Evolutionary conservation across 1,140 invertebrate genomes (phyloP).

Genomic region (Drosophila navojoa): DNA sequence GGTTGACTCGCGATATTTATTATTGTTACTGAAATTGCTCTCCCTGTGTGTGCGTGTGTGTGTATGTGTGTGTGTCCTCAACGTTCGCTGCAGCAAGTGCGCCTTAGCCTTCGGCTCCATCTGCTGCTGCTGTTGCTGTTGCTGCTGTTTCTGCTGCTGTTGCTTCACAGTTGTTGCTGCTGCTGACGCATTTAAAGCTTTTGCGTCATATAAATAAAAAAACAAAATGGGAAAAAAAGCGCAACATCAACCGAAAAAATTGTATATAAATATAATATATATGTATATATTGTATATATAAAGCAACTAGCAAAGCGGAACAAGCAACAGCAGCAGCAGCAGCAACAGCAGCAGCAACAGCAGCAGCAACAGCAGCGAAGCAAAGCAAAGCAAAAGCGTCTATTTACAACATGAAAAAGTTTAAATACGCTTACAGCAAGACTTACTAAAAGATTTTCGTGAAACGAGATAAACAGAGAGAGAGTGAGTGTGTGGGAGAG

Average conservation of each 20-base stretch:
- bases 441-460: too few species aligned
- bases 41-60: too few species aligned
- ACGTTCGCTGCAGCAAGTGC: conserved; percentile 24
- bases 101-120: conserved; percentile 22
- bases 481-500: too few species aligned
- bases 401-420: background rate
- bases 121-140: background rate
- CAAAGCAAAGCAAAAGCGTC: conserved; percentile 10
- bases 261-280: conserved; percentile 14
- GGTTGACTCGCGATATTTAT: conserved; percentile 80
- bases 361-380: too few species aligned
- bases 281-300: conserved; percentile 39
- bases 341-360: background rate
- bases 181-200: conserved; percentile 80
- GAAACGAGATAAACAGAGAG: too few species aligned
- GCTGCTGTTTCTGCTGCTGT: conserved; percentile 35
- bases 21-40: conserved; percentile 80
- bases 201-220: conserved; percentile 78
- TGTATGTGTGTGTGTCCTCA: conserved; percentile 54
- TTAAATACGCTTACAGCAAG: background rate
- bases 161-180: conserved; percentile 55
- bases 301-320: conserved; percentile 36
- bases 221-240: conserved; percentile 27
- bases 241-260: conserved; percentile 12
- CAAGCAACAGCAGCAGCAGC: conserved; percentile 17